Percentiles rank a stretch among this genome's conserved stretches.
phyloP scores from a whole-genome alignment of 2,797 vertebrate species.

The Pangasius sanitwongsei region DNA sequence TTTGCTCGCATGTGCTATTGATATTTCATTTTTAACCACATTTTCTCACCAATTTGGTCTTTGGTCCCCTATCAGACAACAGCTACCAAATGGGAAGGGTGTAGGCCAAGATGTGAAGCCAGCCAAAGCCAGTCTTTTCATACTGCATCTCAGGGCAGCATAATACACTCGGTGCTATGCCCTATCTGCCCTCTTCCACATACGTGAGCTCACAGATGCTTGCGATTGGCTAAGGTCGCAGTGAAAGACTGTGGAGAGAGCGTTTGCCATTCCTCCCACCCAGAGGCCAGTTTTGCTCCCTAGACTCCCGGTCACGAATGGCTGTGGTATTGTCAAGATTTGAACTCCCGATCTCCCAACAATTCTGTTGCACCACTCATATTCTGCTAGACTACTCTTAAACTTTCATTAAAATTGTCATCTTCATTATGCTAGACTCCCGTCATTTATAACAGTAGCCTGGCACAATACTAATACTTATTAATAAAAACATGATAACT shows the following conservation, averaged over 20 bases:
- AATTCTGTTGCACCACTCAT: not conserved
- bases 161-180: not conserved
- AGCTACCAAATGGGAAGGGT: not conserved
- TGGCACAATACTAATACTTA: not conserved
- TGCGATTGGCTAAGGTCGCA: not conserved
- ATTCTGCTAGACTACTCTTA: not conserved
- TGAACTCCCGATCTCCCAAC: not conserved
- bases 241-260: not conserved
- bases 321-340: not conserved
- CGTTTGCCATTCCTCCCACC: not conserved
- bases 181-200: not conserved
- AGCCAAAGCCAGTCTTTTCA: not conserved
- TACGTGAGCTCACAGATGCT: not conserved
- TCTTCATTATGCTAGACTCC: not conserved
- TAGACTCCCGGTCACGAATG: not conserved
- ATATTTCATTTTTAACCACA: not conserved
- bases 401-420: not conserved
- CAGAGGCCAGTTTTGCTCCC: not conserved
- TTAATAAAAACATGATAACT: not conserved
- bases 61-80: not conserved
- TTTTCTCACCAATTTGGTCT: not conserved
- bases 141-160: not conserved
- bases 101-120: not conserved
- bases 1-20: not conserved
- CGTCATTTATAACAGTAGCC: not conserved